These are phyloP conservation scores for Macropus fuliginosus DNA, from an alignment of 2,797 vertebrate species.

Conservation along the genomic window DNA sequence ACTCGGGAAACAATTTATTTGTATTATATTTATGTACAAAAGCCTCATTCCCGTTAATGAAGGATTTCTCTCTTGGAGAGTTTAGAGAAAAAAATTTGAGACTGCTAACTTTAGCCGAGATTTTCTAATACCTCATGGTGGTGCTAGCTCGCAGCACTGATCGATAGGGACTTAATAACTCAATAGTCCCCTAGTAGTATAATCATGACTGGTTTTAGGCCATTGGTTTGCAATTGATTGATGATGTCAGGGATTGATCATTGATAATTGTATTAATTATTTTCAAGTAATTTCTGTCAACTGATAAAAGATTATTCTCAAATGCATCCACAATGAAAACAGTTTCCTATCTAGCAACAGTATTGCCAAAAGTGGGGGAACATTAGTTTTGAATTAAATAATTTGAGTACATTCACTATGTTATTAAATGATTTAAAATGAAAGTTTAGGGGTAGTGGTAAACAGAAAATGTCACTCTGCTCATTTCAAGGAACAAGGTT, in stretches of 20 bases:
- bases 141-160: conserved; percentile 53
- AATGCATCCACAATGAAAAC: not conserved
- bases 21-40: not conserved
- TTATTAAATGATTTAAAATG: conserved; percentile 65
- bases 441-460: conserved; percentile 52
- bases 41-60: conserved; percentile 38
- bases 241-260: conserved; percentile 62
- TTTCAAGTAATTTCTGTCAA: conserved; percentile 54
- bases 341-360: not conserved
- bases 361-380: not conserved
- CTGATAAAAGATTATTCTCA: not conserved
- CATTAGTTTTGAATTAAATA: conserved; percentile 57
- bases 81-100: conserved; percentile 35
- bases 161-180: conserved; percentile 50
- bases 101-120: not conserved
- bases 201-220: conserved; percentile 41
- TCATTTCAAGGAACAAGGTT: conserved; percentile 75
- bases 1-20: not conserved
- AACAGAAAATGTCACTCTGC: conserved; percentile 74
- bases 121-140: conserved; percentile 33
- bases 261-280: conserved; percentile 65
- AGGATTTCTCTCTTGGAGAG: conserved; percentile 42
- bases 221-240: conserved; percentile 60
- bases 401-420: conserved; percentile 66
- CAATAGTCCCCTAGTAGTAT: conserved; percentile 28